These are phyloP conservation scores for Drosophila subobscura DNA, from an alignment of 1,140 invertebrate genomes.

Conservation along the genomic window DNA sequence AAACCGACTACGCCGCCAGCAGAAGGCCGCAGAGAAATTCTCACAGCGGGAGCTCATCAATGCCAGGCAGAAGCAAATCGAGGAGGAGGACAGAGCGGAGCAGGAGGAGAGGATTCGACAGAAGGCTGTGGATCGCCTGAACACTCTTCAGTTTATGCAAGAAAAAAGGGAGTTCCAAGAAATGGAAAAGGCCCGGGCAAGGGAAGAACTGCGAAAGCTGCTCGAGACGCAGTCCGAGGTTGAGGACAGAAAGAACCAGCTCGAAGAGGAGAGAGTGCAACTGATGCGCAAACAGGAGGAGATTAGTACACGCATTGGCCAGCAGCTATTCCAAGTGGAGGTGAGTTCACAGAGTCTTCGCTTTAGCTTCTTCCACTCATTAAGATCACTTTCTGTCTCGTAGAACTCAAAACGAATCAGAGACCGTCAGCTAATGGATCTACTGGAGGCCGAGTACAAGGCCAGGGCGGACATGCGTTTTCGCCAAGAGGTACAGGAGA, in stretches of 20 bases:
- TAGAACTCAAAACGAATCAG: constrained; percentile 54
- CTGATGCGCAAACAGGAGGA: constrained; percentile 38
- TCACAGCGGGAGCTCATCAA: constrained; percentile 46
- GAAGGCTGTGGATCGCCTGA: constrained; percentile 37
- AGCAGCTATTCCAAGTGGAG: constrained; percentile 53
- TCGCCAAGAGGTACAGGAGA: constrained; percentile 61
- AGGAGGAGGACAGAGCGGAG: constrained; percentile 43
- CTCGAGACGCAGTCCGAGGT: constrained; percentile 23
- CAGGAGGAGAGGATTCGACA: constrained; percentile 14
- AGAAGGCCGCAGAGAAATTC: constrained; percentile 29
- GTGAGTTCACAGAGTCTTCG: constrained; percentile 6
- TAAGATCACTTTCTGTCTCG: neutral
- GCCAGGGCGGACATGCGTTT: constrained; percentile 60
- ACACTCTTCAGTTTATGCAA: constrained; percentile 44
- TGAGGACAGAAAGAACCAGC: constrained; percentile 3
- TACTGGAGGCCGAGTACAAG: constrained; percentile 65
- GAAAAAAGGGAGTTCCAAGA: constrained; percentile 22
- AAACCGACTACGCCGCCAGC: constrained; percentile 14
- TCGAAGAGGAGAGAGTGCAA: constrained; percentile 17
- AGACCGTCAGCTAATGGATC: constrained; percentile 48
- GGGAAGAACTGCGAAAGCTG: constrained; percentile 15
- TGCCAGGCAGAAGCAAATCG: constrained; percentile 44
- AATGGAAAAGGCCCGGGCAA: constrained; percentile 4
- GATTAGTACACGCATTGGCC: constrained; percentile 51
- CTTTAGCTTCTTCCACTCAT: neutral